A percentile compares a stretch with the other conserved stretches of the same genome.
Evolutionary conservation across 2,113 vertebrate genomes (phyloP).

Genomic region (Neolamprologus kungweensis): DNA sequence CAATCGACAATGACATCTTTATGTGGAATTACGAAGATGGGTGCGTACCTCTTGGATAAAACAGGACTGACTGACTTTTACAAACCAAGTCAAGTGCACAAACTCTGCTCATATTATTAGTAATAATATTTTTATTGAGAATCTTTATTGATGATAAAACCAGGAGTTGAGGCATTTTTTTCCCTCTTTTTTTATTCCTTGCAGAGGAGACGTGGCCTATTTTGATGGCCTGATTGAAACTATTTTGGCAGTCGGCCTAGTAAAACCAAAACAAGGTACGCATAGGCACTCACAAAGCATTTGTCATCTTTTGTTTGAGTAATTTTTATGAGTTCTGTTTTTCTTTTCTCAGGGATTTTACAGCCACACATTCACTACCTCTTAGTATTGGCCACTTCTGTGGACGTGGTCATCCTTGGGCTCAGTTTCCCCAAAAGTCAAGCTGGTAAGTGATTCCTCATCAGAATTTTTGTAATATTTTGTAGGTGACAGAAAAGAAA

Average conservation of each 20-base stretch:
- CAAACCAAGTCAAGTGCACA: not conserved
- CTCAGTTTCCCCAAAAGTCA: conserved; percentile 85
- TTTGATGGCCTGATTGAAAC: conserved; percentile 98
- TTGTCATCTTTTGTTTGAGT: not conserved
- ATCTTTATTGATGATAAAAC: not conserved
- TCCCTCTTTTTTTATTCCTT: not conserved
- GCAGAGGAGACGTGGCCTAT: conserved; percentile 90
- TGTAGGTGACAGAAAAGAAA: not conserved
- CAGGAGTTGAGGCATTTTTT: not conserved
- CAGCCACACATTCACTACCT: conserved; percentile 91
- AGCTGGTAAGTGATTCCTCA: conserved; percentile 70
- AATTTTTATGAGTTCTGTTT: not conserved
- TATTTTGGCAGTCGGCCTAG: conserved; percentile 93
- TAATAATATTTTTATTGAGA: not conserved
- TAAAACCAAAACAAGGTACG: conserved; percentile 90
- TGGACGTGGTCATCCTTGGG: conserved; percentile 94
- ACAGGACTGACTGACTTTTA: not conserved
- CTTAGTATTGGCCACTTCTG: conserved; percentile 90
- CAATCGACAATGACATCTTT: conserved; percentile 96
- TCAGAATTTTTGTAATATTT: not conserved
- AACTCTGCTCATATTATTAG: not conserved
- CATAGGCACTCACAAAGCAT: not conserved
- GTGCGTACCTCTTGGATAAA: conserved; percentile 58
- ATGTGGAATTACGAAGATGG: conserved; percentile 99
- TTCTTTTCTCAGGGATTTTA: conserved; percentile 82